phyloP scores from a whole-genome alignment of 2,113 vertebrate genomes.

The Electrona antarctica region DNA sequence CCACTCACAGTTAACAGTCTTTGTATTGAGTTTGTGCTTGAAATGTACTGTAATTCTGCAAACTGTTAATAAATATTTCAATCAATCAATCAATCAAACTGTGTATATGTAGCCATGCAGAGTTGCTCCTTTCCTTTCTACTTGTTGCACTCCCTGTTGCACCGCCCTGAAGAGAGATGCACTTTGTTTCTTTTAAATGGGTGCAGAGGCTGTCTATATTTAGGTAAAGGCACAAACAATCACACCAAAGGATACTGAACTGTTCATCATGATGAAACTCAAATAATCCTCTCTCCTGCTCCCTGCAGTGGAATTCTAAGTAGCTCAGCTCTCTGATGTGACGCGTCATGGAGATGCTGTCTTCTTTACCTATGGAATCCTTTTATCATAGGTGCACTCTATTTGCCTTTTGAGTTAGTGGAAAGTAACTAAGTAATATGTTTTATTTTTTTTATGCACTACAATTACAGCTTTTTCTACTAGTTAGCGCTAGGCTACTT shows the following conservation, averaged over 20 bases:
- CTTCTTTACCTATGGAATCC: neutral
- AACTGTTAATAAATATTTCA: too few relatives aligned
- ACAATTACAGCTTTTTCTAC: neutral
- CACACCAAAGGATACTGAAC: neutral
- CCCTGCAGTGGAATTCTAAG: slow-evolving; percentile 15
- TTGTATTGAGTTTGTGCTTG: too few relatives aligned
- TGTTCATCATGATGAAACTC: slow-evolving; percentile 5
- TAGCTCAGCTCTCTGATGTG: slow-evolving; percentile 2
- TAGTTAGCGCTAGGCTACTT: neutral
- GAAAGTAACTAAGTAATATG: neutral
- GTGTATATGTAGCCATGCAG: neutral
- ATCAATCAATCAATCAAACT: too few relatives aligned
- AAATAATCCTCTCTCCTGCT: neutral
- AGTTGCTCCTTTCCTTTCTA: too few relatives aligned
- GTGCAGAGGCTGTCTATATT: neutral
- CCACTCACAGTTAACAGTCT: too few relatives aligned
- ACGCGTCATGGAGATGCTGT: neutral
- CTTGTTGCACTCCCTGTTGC: too few relatives aligned
- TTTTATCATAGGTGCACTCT: neutral
- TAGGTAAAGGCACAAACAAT: too few relatives aligned
- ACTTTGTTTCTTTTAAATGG: too few relatives aligned
- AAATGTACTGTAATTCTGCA: too few relatives aligned
- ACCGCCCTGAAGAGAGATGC: too few relatives aligned
- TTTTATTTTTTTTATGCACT: too few relatives aligned
- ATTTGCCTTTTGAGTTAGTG: neutral